Evolutionary conservation across 2,888 invertebrate genomes (phyloP), one percentile per base, ranked within the genome.

Genomic region (Drosophila subsilvestris): DNA sequence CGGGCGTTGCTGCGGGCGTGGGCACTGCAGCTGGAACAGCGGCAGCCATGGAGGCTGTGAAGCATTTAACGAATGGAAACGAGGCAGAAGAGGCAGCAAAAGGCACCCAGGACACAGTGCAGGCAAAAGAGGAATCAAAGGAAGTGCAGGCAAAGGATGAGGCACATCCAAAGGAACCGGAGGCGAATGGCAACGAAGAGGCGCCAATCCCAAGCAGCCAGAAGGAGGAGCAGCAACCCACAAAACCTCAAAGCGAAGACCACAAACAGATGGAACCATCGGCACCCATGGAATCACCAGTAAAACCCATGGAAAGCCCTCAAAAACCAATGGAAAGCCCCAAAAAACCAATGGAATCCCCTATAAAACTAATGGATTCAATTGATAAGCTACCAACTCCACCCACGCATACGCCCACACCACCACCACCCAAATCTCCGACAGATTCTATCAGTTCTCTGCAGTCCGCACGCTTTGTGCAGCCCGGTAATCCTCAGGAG

Each of bases 381-480:
- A 12, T 75, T 17, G 56, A 42, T 2, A 75, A 67, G 57, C 55
- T 82, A 49, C 88, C 82, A 32, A 83, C 75, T 12, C 82, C 82
- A 1, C 86, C 82, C 9, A 17, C 66, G 12, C 57, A 69, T 7
- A 47, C 63, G 44, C 59, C 78, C 0, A 70, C 82, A 12, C 80
- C 87, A 9, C 78, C 81, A 12, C 80, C 87, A 9, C 78, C 66
- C 4, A 73, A 76, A 18, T 90, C 90, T 0, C 76, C 87, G 10
- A 61, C 86, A 8, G 76, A 62, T 20, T 90, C 91, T 0, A 10
- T 75, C 0, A 79, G 69, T 47, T 89, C 90, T 1, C 81, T 70
- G 5, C 84, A 76, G 18, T 89, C 89, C 2, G 50, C 58, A 3
- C 73, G 71, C 25, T 88, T 89, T 0, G 68, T 88, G 20, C 82